Conservation (phyloP, 2,888 invertebrate genomes). For the Euspilapteryx auroguttella region DNA sequence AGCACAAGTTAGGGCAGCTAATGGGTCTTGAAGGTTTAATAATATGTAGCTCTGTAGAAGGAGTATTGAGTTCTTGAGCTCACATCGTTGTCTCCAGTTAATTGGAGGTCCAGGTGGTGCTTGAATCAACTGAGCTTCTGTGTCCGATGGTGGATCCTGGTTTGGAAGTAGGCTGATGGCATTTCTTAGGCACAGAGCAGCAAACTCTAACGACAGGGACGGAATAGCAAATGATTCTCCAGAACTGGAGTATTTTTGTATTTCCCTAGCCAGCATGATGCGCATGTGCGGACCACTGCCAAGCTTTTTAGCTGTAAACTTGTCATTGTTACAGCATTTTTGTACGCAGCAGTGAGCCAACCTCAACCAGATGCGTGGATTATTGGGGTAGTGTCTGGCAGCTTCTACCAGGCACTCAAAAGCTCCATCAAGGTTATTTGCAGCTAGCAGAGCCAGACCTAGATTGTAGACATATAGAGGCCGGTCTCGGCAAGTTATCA, state of each 20-base stretch:
- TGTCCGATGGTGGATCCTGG: constrained; percentile 39
- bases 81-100: constrained; percentile 61
- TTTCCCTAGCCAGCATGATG: constrained; percentile 33
- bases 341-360: constrained; percentile 91
- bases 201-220: constrained; percentile 87
- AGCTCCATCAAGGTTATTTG: constrained; percentile 79
- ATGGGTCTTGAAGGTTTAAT: constrained; percentile 81
- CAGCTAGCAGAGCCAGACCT: constrained; percentile 80
- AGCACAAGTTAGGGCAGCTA: constrained; percentile 77
- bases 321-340: constrained; percentile 63
- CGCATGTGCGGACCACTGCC: constrained; percentile 49
- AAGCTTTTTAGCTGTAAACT: constrained; percentile 39
- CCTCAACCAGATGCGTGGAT: constrained; percentile 89
- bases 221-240: constrained; percentile 84
- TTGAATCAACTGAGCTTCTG: constrained; percentile 28
- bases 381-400: constrained; percentile 81
- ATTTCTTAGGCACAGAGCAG: constrained; percentile 84
- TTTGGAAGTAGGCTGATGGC: constrained; percentile 73
- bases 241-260: constrained; percentile 37
- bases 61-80: constrained; percentile 67
- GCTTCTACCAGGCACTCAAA: constrained; percentile 91
- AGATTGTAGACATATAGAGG: constrained; percentile 79
- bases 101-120: constrained; percentile 67
- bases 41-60: constrained; percentile 83
- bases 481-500: constrained; percentile 42